Evolutionary conservation across 2,113 vertebrate genomes (phyloP).

Genomic region (Odocoileus hemionus): DNA sequence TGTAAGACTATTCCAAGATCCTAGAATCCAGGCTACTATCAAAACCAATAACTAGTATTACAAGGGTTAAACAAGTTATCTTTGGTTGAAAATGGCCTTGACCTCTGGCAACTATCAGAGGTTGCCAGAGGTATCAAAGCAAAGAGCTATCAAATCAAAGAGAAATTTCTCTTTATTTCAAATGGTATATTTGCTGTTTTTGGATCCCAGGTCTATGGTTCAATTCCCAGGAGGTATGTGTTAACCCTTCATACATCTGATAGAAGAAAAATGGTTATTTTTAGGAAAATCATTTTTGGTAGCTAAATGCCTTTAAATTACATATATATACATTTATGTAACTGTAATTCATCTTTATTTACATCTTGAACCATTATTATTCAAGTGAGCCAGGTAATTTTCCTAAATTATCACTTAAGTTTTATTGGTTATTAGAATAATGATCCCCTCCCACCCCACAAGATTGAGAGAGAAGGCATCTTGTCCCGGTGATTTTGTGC

Average conservation of each 20-base stretch:
- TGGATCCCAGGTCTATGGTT: background rate
- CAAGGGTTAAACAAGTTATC: background rate
- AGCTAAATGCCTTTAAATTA: background rate
- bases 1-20: background rate
- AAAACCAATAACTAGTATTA: background rate
- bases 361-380: background rate
- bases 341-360: background rate
- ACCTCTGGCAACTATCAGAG: background rate
- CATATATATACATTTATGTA: background rate
- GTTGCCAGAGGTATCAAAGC: background rate
- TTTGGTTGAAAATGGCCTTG: background rate
- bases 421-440: background rate
- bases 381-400: constrained; percentile 2
- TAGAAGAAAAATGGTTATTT: background rate
- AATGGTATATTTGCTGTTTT: background rate
- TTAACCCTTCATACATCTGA: background rate
- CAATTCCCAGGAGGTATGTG: background rate
- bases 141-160: background rate
- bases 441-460: background rate
- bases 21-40: background rate
- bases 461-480: background rate
- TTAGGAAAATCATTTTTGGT: background rate
- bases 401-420: constrained; percentile 10
- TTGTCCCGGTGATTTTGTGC: background rate
- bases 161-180: background rate